Evolutionary conservation across 2,113 vertebrate genomes (phyloP).

Genomic region (Phalacrocorax brasilianus): DNA sequence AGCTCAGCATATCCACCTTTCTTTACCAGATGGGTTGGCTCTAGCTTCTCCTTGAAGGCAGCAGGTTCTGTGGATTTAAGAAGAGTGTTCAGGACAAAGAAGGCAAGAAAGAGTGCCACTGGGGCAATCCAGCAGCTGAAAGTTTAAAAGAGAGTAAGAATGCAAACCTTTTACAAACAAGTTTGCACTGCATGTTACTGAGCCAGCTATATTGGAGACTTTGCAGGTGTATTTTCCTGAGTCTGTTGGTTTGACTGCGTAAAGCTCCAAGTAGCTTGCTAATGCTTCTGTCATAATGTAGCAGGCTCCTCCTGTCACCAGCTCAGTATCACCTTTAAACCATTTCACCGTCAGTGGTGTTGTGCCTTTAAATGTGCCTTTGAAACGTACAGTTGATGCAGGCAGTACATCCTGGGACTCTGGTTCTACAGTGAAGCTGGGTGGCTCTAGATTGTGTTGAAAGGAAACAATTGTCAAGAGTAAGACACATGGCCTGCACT

Average conservation of each 20-base stretch:
- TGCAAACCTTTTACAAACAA: slow-evolving; percentile 96
- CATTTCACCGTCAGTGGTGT: slow-evolving; percentile 86
- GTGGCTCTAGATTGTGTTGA: slow-evolving; percentile 86
- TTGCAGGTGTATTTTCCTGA: slow-evolving; percentile 90
- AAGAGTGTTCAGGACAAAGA: slow-evolving; percentile 47
- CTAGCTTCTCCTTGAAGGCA: slow-evolving; percentile 86
- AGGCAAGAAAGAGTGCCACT: slow-evolving; percentile 17
- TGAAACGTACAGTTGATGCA: slow-evolving; percentile 85
- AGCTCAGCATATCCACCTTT: slow-evolving; percentile 79
- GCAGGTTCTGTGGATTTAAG: slow-evolving; percentile 89
- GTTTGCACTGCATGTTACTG: slow-evolving; percentile 83
- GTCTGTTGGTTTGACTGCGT: slow-evolving; percentile 86
- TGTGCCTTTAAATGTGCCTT: slow-evolving; percentile 87
- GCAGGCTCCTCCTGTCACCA: slow-evolving; percentile 85
- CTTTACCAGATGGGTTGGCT: slow-evolving; percentile 84
- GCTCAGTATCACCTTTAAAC: slow-evolving; percentile 90
- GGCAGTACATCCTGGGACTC: slow-evolving; percentile 87
- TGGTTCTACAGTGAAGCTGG: slow-evolving; percentile 85
- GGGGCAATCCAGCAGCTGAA: neutral
- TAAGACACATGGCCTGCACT: neutral
- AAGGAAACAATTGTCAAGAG: slow-evolving; percentile 65
- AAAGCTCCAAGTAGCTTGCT: slow-evolving; percentile 88
- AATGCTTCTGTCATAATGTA: slow-evolving; percentile 92
- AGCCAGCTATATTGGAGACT: slow-evolving; percentile 90
- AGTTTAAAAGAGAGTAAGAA: slow-evolving; percentile 45